Conservation (phyloP, 1,140 invertebrate species). For the Neotoxoptera formosana region DNA sequence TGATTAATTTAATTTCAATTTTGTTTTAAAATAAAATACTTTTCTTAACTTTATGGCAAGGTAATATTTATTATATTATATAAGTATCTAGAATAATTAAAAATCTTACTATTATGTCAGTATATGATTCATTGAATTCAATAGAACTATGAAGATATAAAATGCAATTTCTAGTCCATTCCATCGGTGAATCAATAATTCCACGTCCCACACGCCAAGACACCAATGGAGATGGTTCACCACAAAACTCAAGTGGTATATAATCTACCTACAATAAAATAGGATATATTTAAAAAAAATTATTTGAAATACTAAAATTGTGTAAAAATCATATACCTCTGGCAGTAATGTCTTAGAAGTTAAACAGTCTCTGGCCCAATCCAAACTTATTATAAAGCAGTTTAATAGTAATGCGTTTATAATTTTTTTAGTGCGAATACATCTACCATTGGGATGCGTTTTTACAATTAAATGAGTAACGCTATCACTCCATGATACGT, state of each 20-base stretch:
- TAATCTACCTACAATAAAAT: conserved; percentile 15
- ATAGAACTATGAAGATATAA: conserved; percentile 37
- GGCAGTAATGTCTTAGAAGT: neutral
- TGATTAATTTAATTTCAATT: neutral
- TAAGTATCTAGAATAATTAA: neutral
- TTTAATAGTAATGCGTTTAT: conserved; percentile 19
- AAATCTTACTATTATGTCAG: neutral
- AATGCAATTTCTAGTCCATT: conserved; percentile 16
- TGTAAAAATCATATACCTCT: conserved; percentile 20
- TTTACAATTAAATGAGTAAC: conserved; percentile 36
- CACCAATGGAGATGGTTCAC: conserved; percentile 25
- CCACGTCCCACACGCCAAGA: conserved; percentile 25
- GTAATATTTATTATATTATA: neutral
- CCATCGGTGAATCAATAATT: conserved; percentile 31
- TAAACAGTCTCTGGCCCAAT: conserved; percentile 21
- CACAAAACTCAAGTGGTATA: neutral
- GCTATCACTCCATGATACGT: neutral
- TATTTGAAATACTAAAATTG: neutral
- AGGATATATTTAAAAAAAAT: neutral
- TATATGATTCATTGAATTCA: neutral
- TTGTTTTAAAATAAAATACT: neutral
- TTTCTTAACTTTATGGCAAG: neutral
- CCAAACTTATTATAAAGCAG: neutral
- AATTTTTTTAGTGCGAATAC: conserved; percentile 34
- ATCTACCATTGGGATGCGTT: neutral